Base-by-base conservation (phyloP, 2,888 invertebrate genomes). In the Pollenia griseotomentosa region DNA sequence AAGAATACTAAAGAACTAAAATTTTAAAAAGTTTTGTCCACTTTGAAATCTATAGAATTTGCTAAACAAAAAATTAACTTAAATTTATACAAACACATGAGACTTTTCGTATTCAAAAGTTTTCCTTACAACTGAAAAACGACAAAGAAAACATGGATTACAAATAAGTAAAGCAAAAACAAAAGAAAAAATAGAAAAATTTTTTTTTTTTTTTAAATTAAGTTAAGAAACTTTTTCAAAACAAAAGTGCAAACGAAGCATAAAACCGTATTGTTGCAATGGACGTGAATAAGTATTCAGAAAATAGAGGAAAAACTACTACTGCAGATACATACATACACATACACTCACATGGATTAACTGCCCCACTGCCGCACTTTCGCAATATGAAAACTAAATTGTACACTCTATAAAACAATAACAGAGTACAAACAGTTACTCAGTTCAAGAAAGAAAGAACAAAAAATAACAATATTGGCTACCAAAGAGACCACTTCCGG, bases 181-280 rank as follows among this genome's bases (percentile, higher is more conserved):
- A 33, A 6, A 68, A 59, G 16, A 59, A n/a, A 14, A 53, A 46
- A 33, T 7, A 44, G 8, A 46, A 59, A 82, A 44, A 57, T n/a
- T n/a, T n/a, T n/a, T 53, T 59, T 53, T 61, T 71, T 63, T 23
- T 2, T 2, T 77, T 74, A 73, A 79, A 84, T 84, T 68, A 79
- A 75, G 77, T 85, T 77, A 78, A 81, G 48, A 71, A 85, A 82
- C 81, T 81, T 85, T 77, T 53, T 53, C 53, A 71, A 61, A 79
- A 73, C 65, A 53, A 85, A 85, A 85, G 81, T 82, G 85, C 77
- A 85, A 85, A 85, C 85, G 85, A 77, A 85, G 81, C 82, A 85
- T 73, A 82, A 85, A 82, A 85, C 81, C 77, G 59, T 85, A 85
- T 85, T 81, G 85, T 85, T 81, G 81, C 77, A 85, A 44, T 77